These are phyloP conservation scores for Micronycteris hirsuta DNA, from an alignment of 2,113 vertebrate genomes.

Conservation along the genomic window DNA sequence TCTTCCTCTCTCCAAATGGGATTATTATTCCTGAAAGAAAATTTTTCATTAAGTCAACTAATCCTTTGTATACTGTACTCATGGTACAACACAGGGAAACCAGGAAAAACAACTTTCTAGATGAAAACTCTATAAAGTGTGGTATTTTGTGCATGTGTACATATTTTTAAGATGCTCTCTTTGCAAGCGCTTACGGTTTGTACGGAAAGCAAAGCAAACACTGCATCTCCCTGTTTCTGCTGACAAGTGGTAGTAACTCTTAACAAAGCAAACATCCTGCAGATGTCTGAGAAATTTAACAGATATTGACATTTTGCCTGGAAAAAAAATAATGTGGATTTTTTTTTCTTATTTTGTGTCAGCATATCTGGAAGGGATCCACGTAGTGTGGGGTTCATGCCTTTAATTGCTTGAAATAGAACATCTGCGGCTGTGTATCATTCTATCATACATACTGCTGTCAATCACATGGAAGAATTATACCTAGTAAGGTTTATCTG, in stretches of 20 bases:
- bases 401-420: conserved; percentile 39
- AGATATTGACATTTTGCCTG: background rate
- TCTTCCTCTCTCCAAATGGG: background rate
- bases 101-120: background rate
- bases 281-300: background rate
- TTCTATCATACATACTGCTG: background rate
- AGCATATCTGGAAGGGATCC: background rate
- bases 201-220: background rate
- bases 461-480: background rate
- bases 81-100: background rate
- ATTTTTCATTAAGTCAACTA: background rate
- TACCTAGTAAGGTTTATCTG: background rate
- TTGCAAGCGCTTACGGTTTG: background rate
- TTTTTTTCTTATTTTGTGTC: conserved; percentile 37
- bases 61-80: background rate
- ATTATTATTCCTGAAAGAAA: background rate
- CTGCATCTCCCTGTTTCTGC: background rate
- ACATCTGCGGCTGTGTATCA: background rate
- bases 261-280: background rate
- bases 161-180: background rate
- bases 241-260: background rate
- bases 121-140: background rate
- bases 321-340: background rate
- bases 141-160: background rate
- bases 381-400: background rate